Conservation (phyloP, 2,797 vertebrate species). For the Cheirogaleus major region DNA sequence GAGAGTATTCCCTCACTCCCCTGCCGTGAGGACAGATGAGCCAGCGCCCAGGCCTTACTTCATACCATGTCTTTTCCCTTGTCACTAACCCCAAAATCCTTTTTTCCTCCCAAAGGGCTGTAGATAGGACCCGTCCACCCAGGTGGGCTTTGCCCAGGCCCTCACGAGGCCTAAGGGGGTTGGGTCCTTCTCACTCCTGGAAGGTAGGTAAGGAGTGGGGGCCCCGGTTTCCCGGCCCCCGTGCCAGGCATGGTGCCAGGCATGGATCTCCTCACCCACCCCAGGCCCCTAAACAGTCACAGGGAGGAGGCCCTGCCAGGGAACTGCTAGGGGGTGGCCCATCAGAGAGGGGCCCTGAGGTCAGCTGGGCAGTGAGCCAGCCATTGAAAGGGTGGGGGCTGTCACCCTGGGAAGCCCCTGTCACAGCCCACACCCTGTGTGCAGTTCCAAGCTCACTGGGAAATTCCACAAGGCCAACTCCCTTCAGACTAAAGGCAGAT, state of each 20-base stretch:
- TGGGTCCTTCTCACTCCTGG: not conserved
- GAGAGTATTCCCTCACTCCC: not conserved
- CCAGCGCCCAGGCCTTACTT: not conserved
- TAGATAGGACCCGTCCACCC: not conserved
- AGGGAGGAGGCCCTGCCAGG: not conserved
- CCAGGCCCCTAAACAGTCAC: not conserved
- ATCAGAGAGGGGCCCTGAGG: not conserved
- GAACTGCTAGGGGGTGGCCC: not conserved
- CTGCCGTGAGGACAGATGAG: not conserved
- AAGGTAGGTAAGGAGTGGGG: not conserved
- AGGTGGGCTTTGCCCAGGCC: not conserved
- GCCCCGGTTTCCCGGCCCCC: not conserved
- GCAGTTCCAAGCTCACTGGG: not conserved
- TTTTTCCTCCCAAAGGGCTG: not conserved
- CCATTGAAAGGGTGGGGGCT: not conserved
- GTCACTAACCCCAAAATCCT: not conserved
- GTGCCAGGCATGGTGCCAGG: no score
- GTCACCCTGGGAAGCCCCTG: not conserved
- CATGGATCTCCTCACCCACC: not conserved
- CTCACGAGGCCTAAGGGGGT: not conserved
- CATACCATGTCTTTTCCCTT: not conserved
- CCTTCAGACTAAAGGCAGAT: not conserved
- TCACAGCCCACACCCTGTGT: not conserved
- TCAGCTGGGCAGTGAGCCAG: not conserved
- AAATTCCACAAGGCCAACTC: not conserved